phyloP scores from a whole-genome alignment of 2,797 vertebrate species.

The Cichlasoma orientale region DNA sequence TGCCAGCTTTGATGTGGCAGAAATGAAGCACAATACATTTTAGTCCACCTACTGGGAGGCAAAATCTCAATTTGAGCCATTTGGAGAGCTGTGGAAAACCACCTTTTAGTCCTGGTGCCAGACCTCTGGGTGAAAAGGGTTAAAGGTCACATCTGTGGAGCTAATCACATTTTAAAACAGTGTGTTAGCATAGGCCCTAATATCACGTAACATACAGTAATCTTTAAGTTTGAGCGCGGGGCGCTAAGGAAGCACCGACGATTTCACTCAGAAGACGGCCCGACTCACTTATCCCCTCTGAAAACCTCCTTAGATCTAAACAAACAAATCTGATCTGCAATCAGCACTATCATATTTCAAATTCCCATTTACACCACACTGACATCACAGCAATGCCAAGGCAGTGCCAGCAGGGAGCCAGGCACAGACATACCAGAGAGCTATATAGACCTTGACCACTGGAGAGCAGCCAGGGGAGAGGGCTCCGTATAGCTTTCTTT shows the following conservation, averaged over 20 bases:
- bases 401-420: constrained; percentile 46
- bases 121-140: not conserved
- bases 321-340: constrained; percentile 60
- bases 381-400: constrained; percentile 55
- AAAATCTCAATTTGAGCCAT: not conserved
- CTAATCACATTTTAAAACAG: constrained; percentile 3
- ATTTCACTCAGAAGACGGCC: constrained; percentile 13
- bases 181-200: not conserved
- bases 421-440: constrained; percentile 35
- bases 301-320: constrained; percentile 37
- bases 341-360: constrained; percentile 64
- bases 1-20: not conserved
- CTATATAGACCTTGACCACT: constrained; percentile 58
- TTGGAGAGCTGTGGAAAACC: not conserved
- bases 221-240: not conserved
- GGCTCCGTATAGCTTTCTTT: constrained; percentile 21
- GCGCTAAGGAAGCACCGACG: not conserved
- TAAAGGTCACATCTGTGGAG: constrained; percentile 8
- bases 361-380: constrained; percentile 55
- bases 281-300: not conserved
- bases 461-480: not conserved
- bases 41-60: not conserved
- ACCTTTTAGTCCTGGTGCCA: not conserved
- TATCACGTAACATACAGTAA: not conserved
- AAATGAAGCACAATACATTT: not conserved